Conservation (phyloP, 2,113 vertebrate genomes). For the Ailurus styani region DNA sequence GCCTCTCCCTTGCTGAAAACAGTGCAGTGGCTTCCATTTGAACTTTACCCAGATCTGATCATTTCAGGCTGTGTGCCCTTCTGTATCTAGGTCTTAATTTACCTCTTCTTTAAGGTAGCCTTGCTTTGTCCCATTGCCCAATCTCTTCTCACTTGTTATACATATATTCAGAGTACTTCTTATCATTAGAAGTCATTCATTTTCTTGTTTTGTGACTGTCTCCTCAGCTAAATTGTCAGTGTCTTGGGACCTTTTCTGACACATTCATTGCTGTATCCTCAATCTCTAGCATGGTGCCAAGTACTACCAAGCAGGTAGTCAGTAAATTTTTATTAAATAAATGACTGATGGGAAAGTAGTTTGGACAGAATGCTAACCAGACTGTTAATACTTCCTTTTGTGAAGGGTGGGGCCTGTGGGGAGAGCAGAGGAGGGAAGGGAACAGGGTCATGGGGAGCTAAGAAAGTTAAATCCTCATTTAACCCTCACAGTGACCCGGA, state of each 20-base stretch:
- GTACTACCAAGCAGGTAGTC: neutral
- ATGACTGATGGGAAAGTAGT: neutral
- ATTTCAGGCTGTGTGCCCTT: neutral
- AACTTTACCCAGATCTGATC: neutral
- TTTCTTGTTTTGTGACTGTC: neutral
- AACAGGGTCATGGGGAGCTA: neutral
- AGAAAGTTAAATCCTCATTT: neutral
- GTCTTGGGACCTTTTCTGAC: neutral
- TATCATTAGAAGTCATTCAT: neutral
- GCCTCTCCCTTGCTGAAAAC: neutral
- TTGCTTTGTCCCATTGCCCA: neutral
- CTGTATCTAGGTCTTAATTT: neutral
- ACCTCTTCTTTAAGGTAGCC: neutral
- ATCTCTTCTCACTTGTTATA: neutral
- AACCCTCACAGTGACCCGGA: neutral
- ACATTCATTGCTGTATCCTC: neutral
- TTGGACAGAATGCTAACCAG: neutral
- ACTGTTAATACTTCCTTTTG: neutral
- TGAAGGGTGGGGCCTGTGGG: neutral
- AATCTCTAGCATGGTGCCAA: neutral
- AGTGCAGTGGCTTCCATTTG: neutral
- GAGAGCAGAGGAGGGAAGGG: neutral
- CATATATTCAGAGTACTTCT: neutral
- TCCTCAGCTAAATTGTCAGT: neutral
- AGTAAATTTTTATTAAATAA: neutral